phyloP scores from a whole-genome alignment of 2,888 invertebrate genomes.

The Hesperia comma region DNA sequence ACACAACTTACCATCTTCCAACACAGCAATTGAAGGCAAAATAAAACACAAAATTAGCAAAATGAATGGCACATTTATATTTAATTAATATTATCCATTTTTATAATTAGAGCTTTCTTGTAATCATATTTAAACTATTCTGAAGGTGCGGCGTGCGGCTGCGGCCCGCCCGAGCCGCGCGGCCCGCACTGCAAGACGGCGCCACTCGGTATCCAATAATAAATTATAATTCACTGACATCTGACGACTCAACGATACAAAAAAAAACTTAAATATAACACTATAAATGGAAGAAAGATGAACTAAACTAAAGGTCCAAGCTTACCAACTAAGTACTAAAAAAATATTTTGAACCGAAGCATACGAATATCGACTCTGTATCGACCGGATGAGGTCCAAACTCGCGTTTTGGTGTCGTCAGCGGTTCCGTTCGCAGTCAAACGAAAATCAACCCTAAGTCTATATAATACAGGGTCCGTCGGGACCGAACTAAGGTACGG shows the following conservation, averaged over 20 bases:
- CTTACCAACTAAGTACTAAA: conserved; percentile 63
- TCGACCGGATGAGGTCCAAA: conserved; percentile 2
- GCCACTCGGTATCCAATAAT: conserved; percentile 50
- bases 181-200: too few relatives aligned
- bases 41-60: conserved; percentile 82
- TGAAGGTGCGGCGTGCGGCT: too few relatives aligned
- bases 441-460: conserved; percentile 58
- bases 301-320: conserved; percentile 69
- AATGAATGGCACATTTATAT: conserved; percentile 85
- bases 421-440: conserved; percentile 13
- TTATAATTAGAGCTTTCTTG: conserved; percentile 83
- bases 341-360: conserved; percentile 57
- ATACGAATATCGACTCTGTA: conserved; percentile 4
- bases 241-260: conserved; percentile 54
- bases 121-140: conserved; percentile 77
- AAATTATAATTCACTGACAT: conserved; percentile 57
- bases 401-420: neutral
- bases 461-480: conserved; percentile 67
- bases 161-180: too few relatives aligned
- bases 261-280: conserved; percentile 74
- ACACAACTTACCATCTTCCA: too few relatives aligned
- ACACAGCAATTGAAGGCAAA: conserved; percentile 47
- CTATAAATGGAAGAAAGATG: conserved; percentile 77
- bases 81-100: conserved; percentile 84
- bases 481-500: conserved; percentile 33